phyloP scores from a whole-genome alignment of 2,113 vertebrate genomes.

The Percopsis transmontana region DNA sequence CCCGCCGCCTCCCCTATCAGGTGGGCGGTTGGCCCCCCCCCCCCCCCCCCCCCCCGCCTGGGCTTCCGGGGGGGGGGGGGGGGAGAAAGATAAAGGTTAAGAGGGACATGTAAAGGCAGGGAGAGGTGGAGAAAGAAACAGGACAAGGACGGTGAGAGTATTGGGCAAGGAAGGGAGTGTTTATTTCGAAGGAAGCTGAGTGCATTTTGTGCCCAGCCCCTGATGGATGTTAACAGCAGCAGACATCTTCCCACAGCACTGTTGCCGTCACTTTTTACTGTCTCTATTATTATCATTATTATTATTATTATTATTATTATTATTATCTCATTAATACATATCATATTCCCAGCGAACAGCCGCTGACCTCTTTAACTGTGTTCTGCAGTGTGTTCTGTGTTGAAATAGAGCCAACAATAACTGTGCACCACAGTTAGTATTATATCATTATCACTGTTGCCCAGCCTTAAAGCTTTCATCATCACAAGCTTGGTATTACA shows the following conservation, averaged over 20 bases:
- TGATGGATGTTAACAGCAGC: neutral
- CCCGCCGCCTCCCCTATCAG: too few species aligned
- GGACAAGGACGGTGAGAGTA: slow-evolving; percentile 14
- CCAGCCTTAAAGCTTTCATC: neutral
- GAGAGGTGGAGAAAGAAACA: slow-evolving; percentile 20
- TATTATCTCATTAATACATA: too few species aligned
- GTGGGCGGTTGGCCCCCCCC: too few species aligned
- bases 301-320: too few species aligned
- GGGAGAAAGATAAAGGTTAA: slow-evolving; percentile 7
- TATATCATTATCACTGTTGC: too few species aligned
- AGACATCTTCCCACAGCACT: slow-evolving; percentile 10
- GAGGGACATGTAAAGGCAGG: slow-evolving; percentile 17
- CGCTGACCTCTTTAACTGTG: too few species aligned
- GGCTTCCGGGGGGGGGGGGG: too few species aligned
- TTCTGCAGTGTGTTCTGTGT: too few species aligned
- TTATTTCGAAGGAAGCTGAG: slow-evolving; percentile 26
- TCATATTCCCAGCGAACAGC: neutral
- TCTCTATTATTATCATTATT: too few species aligned
- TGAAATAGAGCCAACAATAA: too few species aligned
- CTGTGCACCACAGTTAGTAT: too few species aligned
- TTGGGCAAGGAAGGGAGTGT: slow-evolving; percentile 19
- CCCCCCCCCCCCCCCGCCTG: too few species aligned
- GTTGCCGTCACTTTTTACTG: neutral
- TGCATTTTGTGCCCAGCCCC: slow-evolving; percentile 43
- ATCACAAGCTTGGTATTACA: slow-evolving; percentile 2